phyloP scores from a whole-genome alignment of 2,888 invertebrate species.

The Tuberolachnus salignus region DNA sequence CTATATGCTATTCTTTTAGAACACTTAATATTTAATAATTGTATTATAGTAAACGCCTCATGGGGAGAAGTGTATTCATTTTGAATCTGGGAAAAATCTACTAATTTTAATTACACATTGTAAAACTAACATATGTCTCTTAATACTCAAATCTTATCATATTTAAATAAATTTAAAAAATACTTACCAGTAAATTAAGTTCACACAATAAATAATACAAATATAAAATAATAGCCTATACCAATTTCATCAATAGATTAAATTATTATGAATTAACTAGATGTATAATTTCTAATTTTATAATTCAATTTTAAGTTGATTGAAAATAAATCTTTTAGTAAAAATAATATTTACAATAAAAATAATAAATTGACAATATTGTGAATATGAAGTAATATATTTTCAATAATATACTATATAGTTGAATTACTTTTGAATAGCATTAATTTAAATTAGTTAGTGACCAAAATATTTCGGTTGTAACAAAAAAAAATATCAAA shows the following conservation, averaged over 20 bases:
- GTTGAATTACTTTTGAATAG: slow-evolving; percentile 13
- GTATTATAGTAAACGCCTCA: no score
- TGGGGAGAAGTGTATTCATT: no score
- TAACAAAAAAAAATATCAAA: slow-evolving; percentile 46
- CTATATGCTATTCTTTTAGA: no score
- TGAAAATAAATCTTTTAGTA: slow-evolving; percentile 9
- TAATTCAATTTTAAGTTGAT: slow-evolving; percentile 23
- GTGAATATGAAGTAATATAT: slow-evolving; percentile 10
- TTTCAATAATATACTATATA: slow-evolving; percentile 40
- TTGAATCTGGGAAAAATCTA: neutral
- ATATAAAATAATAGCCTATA: slow-evolving; percentile 9
- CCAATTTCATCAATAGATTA: neutral
- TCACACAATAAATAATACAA: slow-evolving; percentile 1
- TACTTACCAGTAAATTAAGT: slow-evolving; percentile 27
- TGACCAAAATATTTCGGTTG: slow-evolving; percentile 40
- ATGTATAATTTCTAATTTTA: slow-evolving; percentile 1
- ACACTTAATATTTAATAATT: no score
- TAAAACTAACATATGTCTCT: neutral
- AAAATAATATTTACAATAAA: slow-evolving; percentile 34
- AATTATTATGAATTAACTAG: slow-evolving; percentile 2
- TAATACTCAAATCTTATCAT: neutral
- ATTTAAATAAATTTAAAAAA: slow-evolving; percentile 24
- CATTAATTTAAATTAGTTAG: slow-evolving; percentile 4
- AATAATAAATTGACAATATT: slow-evolving; percentile 46
- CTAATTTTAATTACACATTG: no score